phyloP scores from a whole-genome alignment of 2,888 invertebrate genomes.

The Aromia moschata region DNA sequence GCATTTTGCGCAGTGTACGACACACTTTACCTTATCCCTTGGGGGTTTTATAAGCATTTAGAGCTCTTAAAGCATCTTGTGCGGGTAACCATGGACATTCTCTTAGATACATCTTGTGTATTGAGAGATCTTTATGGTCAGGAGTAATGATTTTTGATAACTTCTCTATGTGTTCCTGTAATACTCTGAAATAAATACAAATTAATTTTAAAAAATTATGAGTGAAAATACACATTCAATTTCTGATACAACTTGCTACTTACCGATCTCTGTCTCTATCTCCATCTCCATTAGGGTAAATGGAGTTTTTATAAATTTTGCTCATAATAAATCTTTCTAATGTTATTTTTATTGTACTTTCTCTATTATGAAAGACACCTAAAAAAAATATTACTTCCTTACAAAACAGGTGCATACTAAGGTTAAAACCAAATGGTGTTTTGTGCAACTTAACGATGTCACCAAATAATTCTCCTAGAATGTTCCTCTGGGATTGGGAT shows the following conservation, averaged over 20 bases:
- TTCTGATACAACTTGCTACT: slow-evolving; percentile 48
- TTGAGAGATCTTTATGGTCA: slow-evolving; percentile 81
- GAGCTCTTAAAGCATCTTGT: slow-evolving; percentile 86
- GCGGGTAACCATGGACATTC: slow-evolving; percentile 98
- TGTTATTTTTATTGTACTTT: slow-evolving; percentile 80
- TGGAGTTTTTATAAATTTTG: slow-evolving; percentile 88
- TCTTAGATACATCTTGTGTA: slow-evolving; percentile 83
- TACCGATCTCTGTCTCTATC: slow-evolving; percentile 91
- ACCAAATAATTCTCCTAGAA: no score
- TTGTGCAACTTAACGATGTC: no score
- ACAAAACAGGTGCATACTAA: not conserved
- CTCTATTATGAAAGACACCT: slow-evolving; percentile 77
- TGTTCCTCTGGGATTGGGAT: no score
- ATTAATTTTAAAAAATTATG: no score
- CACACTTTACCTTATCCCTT: slow-evolving; percentile 81
- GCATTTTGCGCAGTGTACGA: slow-evolving; percentile 87
- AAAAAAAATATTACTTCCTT: slow-evolving; percentile 31
- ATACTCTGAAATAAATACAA: slow-evolving; percentile 73
- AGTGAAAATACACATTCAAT: not conserved
- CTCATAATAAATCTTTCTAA: slow-evolving; percentile 93
- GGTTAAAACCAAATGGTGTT: no score
- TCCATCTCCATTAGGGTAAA: slow-evolving; percentile 97
- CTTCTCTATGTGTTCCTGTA: slow-evolving; percentile 89
- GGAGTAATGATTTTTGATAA: slow-evolving; percentile 80
- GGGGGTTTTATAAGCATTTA: slow-evolving; percentile 93